phyloP scores from a whole-genome alignment of 2,888 invertebrate genomes.

The Agonopterix arenella region DNA sequence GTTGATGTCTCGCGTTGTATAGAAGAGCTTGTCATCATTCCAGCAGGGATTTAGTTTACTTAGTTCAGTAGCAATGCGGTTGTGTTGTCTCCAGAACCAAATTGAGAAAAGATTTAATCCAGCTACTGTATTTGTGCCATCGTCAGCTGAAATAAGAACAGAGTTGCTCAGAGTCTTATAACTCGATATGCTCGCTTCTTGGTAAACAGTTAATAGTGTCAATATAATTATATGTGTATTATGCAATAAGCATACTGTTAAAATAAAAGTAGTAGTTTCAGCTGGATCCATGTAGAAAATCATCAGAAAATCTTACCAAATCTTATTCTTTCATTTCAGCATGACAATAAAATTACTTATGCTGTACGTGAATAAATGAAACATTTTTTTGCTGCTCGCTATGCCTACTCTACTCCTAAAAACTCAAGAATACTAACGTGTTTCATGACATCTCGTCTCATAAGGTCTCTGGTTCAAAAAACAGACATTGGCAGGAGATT shows the following conservation, averaged over 20 bases:
- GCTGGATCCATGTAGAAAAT: too few relatives aligned
- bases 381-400: not conserved
- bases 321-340: too few relatives aligned
- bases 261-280: too few relatives aligned
- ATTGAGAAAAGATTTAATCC: constrained; percentile 21
- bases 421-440: constrained; percentile 10
- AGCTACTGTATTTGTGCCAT: constrained; percentile 2
- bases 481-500: not conserved
- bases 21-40: constrained; percentile 34
- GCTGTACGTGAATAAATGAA: not conserved
- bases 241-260: too few relatives aligned
- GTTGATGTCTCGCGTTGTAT: constrained; percentile 33
- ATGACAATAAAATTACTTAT: too few relatives aligned
- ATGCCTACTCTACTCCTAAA: not conserved
- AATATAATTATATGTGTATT: too few relatives aligned
- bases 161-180: too few relatives aligned
- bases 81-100: constrained; percentile 38
- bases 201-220: too few relatives aligned
- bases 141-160: constrained; percentile 11
- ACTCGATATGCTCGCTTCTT: too few relatives aligned
- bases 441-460: constrained; percentile 12
- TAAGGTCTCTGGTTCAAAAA: constrained; percentile 5
- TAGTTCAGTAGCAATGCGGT: constrained; percentile 27
- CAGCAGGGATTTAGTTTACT: constrained; percentile 33
- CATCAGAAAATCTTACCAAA: too few relatives aligned